These are phyloP conservation scores for Cuculus canorus DNA, from an alignment of 2,797 vertebrate genomes.

Conservation along the genomic window DNA sequence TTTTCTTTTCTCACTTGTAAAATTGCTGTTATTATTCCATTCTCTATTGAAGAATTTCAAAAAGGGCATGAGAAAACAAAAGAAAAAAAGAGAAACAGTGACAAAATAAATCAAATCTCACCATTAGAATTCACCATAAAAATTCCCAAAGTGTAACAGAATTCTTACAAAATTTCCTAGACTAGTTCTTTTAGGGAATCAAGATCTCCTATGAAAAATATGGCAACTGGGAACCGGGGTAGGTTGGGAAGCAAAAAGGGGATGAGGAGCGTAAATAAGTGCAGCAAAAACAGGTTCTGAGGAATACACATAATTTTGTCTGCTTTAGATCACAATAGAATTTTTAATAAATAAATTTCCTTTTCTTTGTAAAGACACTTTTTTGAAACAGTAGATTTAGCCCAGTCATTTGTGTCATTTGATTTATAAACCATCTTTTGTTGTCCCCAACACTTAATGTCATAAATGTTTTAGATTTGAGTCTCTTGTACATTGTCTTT, in stretches of 20 bases:
- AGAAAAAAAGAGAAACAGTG: slow-evolving; percentile 83
- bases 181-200: slow-evolving; percentile 85
- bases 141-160: slow-evolving; percentile 84
- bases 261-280: slow-evolving; percentile 79
- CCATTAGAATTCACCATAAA: slow-evolving; percentile 89
- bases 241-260: slow-evolving; percentile 70
- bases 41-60: slow-evolving; percentile 78
- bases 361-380: slow-evolving; percentile 99
- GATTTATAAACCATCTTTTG: slow-evolving; percentile 86
- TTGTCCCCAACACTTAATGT: slow-evolving; percentile 77
- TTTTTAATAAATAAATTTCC: slow-evolving; percentile 99
- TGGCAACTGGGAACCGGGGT: slow-evolving; percentile 71
- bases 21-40: slow-evolving; percentile 91
- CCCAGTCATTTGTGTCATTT: slow-evolving; percentile 93
- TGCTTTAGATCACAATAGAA: slow-evolving; percentile 98
- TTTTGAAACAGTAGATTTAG: slow-evolving; percentile 97
- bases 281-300: slow-evolving; percentile 88
- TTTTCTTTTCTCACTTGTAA: slow-evolving; percentile 83
- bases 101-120: slow-evolving; percentile 84
- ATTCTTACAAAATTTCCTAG: slow-evolving; percentile 87
- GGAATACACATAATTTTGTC: slow-evolving; percentile 93
- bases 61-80: slow-evolving; percentile 77
- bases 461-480: slow-evolving; percentile 92
- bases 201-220: slow-evolving; percentile 83
- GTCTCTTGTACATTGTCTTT: slow-evolving; percentile 99